These are phyloP conservation scores for Melanaphis sacchari DNA, from an alignment of 1,140 invertebrate species.

Conservation along the genomic window DNA sequence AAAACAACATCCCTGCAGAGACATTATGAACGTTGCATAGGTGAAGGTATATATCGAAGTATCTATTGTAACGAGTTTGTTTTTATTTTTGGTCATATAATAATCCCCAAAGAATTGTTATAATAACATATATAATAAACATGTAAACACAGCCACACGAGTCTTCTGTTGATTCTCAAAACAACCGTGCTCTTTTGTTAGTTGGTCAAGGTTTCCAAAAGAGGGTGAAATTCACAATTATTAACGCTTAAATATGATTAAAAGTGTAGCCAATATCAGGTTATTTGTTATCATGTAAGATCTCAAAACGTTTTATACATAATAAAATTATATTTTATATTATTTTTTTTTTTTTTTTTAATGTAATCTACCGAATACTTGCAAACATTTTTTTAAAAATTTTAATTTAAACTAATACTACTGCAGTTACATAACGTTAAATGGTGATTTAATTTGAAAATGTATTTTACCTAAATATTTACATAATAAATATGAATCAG, in stretches of 20 bases:
- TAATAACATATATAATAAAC: slow-evolving; percentile 10
- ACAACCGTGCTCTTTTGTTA: slow-evolving; percentile 48
- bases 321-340: background rate
- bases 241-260: slow-evolving; percentile 37
- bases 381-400: background rate
- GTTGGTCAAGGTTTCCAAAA: slow-evolving; percentile 37
- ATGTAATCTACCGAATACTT: background rate
- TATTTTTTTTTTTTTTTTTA: background rate
- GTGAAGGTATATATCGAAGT: background rate
- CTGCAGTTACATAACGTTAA: background rate
- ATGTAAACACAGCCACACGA: background rate
- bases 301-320: background rate
- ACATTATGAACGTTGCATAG: slow-evolving; percentile 22
- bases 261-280: background rate
- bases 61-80: slow-evolving; percentile 38
- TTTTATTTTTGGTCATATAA: slow-evolving; percentile 9
- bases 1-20: slow-evolving; percentile 48
- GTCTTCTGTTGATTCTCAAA: background rate
- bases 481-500: background rate
- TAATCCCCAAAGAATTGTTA: background rate
- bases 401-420: background rate
- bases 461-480: background rate
- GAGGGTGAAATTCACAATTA: slow-evolving; percentile 47
- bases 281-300: background rate
- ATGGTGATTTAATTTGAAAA: background rate